phyloP scores from a whole-genome alignment of 2,113 vertebrate species.

The Tapirus terrestris region DNA sequence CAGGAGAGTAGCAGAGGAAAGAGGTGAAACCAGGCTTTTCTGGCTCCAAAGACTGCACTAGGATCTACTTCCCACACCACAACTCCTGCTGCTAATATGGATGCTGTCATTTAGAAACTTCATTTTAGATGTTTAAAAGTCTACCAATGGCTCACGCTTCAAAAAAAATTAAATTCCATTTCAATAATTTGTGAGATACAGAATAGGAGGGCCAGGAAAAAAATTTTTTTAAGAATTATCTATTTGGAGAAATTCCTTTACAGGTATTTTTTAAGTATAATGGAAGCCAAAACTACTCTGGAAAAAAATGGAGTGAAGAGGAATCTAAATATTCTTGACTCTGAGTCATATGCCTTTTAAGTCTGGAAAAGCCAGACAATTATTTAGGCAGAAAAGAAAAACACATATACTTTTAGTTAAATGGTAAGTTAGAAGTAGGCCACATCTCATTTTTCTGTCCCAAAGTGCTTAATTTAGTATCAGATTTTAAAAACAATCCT shows the following conservation, averaged over 20 bases:
- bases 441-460: constrained; percentile 72
- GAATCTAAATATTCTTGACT: constrained; percentile 29
- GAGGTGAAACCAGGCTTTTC: constrained; percentile 19
- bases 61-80: neutral
- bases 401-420: constrained; percentile 62
- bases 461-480: constrained; percentile 77
- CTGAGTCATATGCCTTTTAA: constrained; percentile 25
- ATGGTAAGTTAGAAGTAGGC: constrained; percentile 73
- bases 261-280: neutral
- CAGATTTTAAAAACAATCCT: constrained; percentile 76
- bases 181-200: constrained; percentile 33
- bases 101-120: constrained; percentile 18
- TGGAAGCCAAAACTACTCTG: constrained; percentile 8
- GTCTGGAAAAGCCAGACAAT: constrained; percentile 54
- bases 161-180: constrained; percentile 33
- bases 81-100: neutral
- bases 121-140: constrained; percentile 40
- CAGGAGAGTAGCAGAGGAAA: neutral
- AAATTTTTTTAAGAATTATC: neutral
- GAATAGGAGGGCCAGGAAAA: neutral
- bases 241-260: constrained; percentile 37
- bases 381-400: constrained; percentile 68
- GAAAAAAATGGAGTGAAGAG: constrained; percentile 4
- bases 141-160: neutral
- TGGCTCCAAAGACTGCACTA: neutral